phyloP scores from a whole-genome alignment of 1,140 invertebrate genomes.

The Nasonia longicornis region DNA sequence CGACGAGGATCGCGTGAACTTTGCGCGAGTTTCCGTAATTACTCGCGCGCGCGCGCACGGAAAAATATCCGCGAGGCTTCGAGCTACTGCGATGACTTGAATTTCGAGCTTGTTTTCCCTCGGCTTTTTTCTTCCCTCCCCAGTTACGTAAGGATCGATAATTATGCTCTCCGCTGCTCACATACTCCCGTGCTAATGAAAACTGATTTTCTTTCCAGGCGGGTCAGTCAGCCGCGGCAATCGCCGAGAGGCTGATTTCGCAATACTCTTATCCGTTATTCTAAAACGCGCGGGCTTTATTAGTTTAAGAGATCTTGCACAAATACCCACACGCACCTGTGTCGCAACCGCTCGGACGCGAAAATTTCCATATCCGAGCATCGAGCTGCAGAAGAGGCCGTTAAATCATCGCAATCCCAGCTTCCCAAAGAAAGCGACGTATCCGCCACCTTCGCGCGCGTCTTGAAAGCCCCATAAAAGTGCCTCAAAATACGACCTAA shows the following conservation, averaged over 20 bases:
- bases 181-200: neutral
- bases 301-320: neutral
- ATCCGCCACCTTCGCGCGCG: no score
- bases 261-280: neutral
- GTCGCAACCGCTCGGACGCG: neutral
- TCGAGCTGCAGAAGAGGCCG: neutral
- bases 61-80: neutral
- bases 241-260: neutral
- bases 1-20: slow-evolving; percentile 26
- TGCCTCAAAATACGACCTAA: neutral
- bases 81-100: neutral
- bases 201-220: neutral
- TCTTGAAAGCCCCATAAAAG: neutral
- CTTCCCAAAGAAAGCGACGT: neutral
- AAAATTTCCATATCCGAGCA: neutral
- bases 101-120: neutral
- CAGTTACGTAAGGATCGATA: neutral
- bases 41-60: neutral
- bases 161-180: neutral
- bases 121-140: neutral
- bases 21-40: neutral
- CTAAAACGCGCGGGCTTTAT: neutral
- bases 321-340: neutral
- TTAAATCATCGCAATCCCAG: neutral
- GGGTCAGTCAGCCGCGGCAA: neutral